phyloP scores from a whole-genome alignment of 2,888 invertebrate genomes.

The Watsonalla cultraria region DNA sequence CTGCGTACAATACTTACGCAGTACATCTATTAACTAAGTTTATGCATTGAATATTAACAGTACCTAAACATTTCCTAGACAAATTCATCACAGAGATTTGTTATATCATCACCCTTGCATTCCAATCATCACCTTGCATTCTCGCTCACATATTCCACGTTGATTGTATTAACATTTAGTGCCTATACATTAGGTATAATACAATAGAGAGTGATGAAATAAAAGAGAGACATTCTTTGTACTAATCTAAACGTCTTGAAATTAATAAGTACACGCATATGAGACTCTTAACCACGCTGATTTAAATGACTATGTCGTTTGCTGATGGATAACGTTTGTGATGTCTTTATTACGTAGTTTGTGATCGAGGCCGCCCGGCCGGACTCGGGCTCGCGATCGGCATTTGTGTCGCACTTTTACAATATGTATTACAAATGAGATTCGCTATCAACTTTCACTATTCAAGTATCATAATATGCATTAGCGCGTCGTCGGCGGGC shows the following conservation, averaged over 20 bases:
- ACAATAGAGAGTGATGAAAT: constrained; percentile 74
- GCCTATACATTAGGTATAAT: constrained; percentile 58
- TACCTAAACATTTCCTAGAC: constrained; percentile 51
- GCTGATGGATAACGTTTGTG: constrained; percentile 51
- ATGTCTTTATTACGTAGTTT: constrained; percentile 63
- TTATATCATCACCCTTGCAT: constrained; percentile 55
- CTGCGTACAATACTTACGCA: constrained; percentile 36
- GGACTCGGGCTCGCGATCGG: constrained; percentile 11
- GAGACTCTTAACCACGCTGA: constrained; percentile 63
- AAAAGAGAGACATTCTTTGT: constrained; percentile 76
- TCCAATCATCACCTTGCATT: constrained; percentile 61
- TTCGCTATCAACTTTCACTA: constrained; percentile 24
- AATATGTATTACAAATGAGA: constrained; percentile 30
- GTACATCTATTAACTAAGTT: constrained; percentile 31
- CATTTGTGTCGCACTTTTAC: constrained; percentile 13
- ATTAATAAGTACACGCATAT: constrained; percentile 69
- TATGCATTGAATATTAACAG: constrained; percentile 61
- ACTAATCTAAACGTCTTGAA: constrained; percentile 68
- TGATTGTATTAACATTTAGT: constrained; percentile 50
- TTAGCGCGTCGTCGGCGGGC: too few species aligned
- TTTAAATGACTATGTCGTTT: constrained; percentile 32
- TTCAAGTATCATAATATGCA: not conserved
- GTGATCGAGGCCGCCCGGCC: constrained; percentile 42
- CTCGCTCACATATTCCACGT: constrained; percentile 51
- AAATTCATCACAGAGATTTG: constrained; percentile 74